Evolutionary conservation across 1,140 invertebrate genomes (phyloP).

Genomic region (Agrypnia vestita): DNA sequence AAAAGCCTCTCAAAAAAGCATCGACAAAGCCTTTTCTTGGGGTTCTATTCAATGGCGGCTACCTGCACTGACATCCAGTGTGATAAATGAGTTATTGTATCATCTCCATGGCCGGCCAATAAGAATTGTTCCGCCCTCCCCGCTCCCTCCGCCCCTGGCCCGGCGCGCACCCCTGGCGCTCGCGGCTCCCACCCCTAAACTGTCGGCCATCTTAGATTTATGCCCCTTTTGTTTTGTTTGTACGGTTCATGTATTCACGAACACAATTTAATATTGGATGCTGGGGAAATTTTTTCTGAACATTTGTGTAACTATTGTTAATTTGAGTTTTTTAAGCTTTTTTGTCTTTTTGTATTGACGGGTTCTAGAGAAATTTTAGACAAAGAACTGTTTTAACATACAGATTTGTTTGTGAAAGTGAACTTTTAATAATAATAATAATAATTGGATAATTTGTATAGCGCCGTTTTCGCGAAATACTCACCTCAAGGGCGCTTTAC

Average conservation of each 20-base stretch:
- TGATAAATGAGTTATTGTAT: slow-evolving; percentile 62
- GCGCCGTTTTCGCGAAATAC: too few relatives aligned
- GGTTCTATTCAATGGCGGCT: slow-evolving; percentile 52
- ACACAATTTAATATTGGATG: slow-evolving; percentile 29
- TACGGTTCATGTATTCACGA: slow-evolving; percentile 20
- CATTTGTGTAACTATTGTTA: slow-evolving; percentile 9
- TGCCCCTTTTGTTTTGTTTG: slow-evolving; percentile 51
- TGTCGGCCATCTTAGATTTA: slow-evolving; percentile 62
- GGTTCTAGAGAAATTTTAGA: too few relatives aligned
- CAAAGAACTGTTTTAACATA: too few relatives aligned
- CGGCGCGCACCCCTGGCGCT: background rate
- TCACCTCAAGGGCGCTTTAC: too few relatives aligned
- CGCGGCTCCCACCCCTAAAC: background rate
- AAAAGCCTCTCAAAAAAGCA: background rate
- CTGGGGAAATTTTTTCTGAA: background rate
- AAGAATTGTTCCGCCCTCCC: slow-evolving; percentile 54
- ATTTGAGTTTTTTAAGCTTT: slow-evolving; percentile 16
- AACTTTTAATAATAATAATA: too few relatives aligned
- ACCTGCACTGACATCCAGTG: slow-evolving; percentile 59
- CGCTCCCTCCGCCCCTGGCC: background rate
- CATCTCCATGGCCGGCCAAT: slow-evolving; percentile 58
- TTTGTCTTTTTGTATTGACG: too few relatives aligned
- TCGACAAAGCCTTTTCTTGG: slow-evolving; percentile 41
- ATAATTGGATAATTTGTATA: too few relatives aligned
- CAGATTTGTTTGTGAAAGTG: too few relatives aligned